These are phyloP conservation scores for Mastomys coucha DNA, from an alignment of 2,113 vertebrate species.

Conservation along the genomic window DNA sequence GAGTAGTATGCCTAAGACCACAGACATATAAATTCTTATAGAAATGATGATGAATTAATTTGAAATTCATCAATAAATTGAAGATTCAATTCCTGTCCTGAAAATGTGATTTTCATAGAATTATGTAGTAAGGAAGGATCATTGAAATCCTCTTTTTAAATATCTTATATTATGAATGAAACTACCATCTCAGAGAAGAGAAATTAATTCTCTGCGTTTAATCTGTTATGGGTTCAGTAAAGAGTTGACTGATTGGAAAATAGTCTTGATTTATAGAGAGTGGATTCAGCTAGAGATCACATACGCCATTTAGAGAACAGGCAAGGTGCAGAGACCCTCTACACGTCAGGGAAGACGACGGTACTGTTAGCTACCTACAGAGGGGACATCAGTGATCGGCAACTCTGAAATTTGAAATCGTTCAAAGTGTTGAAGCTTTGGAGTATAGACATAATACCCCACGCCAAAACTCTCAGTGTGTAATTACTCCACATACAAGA, in stretches of 20 bases:
- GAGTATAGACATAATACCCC: neutral
- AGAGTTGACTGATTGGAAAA: neutral
- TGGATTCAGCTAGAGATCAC: neutral
- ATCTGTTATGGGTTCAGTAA: neutral
- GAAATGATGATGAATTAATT: constrained; percentile 48
- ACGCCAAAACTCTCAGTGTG: neutral
- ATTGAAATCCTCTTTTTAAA: neutral
- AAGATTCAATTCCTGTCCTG: neutral
- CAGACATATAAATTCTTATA: neutral
- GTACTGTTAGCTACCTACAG: accelerated
- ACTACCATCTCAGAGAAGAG: neutral
- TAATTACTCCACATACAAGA: neutral
- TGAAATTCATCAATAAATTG: constrained; percentile 28
- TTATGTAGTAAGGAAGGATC: neutral
- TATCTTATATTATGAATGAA: neutral
- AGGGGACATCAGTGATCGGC: neutral
- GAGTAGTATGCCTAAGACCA: neutral
- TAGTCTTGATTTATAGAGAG: neutral
- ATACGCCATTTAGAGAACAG: neutral
- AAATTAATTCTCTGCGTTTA: neutral
- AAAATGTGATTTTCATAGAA: neutral
- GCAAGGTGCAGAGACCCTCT: neutral
- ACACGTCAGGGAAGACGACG: neutral
- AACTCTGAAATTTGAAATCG: neutral
- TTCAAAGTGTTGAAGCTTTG: neutral